Percentiles rank a stretch among this genome's conserved stretches.
phyloP scores from a whole-genome alignment of 2,113 vertebrate genomes.

The Cyanistes caeruleus region DNA sequence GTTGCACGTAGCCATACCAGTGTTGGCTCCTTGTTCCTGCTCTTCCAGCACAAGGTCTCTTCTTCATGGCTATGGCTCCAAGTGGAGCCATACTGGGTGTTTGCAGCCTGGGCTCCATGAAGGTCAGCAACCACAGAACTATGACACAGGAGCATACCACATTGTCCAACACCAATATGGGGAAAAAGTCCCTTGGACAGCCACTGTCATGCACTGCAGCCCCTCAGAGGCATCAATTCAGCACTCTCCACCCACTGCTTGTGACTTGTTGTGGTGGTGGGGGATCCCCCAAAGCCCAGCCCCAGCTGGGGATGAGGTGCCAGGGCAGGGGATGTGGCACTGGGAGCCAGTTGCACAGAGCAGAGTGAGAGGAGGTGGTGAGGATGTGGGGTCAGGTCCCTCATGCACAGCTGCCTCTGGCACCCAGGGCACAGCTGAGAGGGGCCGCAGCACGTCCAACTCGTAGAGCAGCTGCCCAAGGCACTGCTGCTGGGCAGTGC shows the following conservation, averaged over 20 bases:
- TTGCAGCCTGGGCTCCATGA: background rate
- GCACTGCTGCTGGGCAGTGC: background rate
- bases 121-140: background rate
- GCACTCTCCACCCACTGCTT: background rate
- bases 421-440: background rate
- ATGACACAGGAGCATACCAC: fast-evolving
- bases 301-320: background rate
- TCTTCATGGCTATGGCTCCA: fast-evolving
- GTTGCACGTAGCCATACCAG: background rate
- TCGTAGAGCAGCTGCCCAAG: fast-evolving
- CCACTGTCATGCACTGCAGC: fast-evolving
- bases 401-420: background rate
- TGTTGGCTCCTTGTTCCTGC: background rate
- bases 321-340: background rate
- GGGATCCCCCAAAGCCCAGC: background rate
- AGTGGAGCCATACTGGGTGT: fast-evolving
- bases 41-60: fast-evolving
- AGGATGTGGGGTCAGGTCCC: background rate
- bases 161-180: background rate
- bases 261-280: fast-evolving
- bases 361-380: background rate
- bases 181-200: background rate
- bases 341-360: fast-evolving
- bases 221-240: background rate
- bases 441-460: fast-evolving